Base-by-base conservation (phyloP, 1,140 invertebrate genomes). In the Trachymyrmex cornetzi region DNA sequence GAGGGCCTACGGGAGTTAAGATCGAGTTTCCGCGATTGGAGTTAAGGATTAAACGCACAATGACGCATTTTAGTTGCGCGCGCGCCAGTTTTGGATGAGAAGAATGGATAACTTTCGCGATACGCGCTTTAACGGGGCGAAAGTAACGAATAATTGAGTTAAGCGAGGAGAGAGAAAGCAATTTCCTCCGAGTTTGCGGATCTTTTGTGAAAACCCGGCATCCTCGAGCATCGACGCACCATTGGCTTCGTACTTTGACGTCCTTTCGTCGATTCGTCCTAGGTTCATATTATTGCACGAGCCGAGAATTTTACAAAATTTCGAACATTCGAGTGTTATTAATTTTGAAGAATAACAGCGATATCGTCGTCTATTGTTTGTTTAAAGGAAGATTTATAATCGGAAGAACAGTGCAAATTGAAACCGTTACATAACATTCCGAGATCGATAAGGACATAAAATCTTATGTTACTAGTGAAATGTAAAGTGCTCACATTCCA, bases 91-190 rank as follows among this genome's bases (percentile, higher is more conserved):
- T 77, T 24, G 74, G 48, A 59, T 38, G 81, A 61, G 38, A 22
- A 27, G 77, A 69, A 38, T 19, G 48, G 63, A 71, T 71, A 77
- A 87, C 81, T 87, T 85, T 87, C 63, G 63, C 69, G 86, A 84
- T 75, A 87, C 44, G 81, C 69, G 63, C 72, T 87, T 84, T 87
- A 87, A 84, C 86, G 67, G 67, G 69, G 79, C 67, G 80, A 77
- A 77, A 85, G 81, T 87, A 87, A 87, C 81, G 81, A 87, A 85
- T 87, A 87, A 87, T 87, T 69, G 81, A 87, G 81, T 87, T 67
- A 85, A 87, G 81, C 48, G 66, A 66, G 79, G 59, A 48, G 48
- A 38, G 79, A 38, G 79, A 75, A 87, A 87, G 61, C 67, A 84
- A 84, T 87, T 87, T 87, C 61, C 57, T 53, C 22, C 30, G 79